Evolutionary conservation across 92 coral and sea anemone species (phyloP).

Genomic region (Porites rus): DNA sequence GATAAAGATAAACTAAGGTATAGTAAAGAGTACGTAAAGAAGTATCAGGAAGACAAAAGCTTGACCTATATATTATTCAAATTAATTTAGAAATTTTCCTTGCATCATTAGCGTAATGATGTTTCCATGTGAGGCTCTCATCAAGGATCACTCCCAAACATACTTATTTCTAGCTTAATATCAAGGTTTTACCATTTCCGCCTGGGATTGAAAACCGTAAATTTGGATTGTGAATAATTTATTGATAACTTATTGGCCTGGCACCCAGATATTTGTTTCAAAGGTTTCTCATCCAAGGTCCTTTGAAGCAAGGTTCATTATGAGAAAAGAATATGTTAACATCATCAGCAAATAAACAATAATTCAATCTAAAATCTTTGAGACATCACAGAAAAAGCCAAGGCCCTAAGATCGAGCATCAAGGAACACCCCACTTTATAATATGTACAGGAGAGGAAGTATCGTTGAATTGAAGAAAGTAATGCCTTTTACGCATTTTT

Average conservation of each 20-base stretch:
- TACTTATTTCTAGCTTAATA: not conserved
- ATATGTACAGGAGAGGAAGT: too few species aligned
- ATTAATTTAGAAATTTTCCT: too few species aligned
- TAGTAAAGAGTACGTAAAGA: not conserved
- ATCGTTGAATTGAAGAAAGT: too few species aligned
- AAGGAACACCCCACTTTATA: too few species aligned
- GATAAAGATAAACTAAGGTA: not conserved
- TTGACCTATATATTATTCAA: not conserved
- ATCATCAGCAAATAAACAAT: not conserved
- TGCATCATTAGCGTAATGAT: not conserved
- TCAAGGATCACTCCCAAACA: not conserved
- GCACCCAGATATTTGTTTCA: conserved; percentile 10
- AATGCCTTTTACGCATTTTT: too few species aligned
- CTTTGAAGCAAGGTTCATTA: conserved; percentile 4
- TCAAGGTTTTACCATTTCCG: too few species aligned
- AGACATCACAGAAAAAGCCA: too few species aligned
- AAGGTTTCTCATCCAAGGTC: conserved; percentile 21
- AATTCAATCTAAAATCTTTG: not conserved
- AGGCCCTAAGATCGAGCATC: too few species aligned
- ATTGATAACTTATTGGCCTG: not conserved
- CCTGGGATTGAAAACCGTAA: too few species aligned
- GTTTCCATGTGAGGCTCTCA: not conserved
- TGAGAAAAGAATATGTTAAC: not conserved
- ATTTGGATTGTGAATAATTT: too few species aligned
- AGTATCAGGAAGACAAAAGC: not conserved